phyloP scores from a whole-genome alignment of 53 echinoderm and acorn worm species.

The Holothuria scabra region DNA sequence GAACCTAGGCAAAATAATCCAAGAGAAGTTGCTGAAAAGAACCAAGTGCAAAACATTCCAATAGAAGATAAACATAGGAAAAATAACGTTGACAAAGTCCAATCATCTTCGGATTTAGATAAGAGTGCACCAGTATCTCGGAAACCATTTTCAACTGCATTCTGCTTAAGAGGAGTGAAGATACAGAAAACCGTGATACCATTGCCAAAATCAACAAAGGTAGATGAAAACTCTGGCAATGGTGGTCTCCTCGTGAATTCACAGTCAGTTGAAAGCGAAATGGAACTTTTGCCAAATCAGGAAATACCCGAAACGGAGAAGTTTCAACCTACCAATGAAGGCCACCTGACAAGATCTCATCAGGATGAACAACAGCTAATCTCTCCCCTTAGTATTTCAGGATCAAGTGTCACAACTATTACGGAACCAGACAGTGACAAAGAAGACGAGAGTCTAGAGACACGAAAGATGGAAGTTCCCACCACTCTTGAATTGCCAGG shows the following conservation, averaged over 20 bases:
- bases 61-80: too few species aligned
- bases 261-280: too few species aligned
- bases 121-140: neutral
- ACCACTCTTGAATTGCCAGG: neutral
- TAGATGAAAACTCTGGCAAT: too few species aligned
- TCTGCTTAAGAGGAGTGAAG: constrained; percentile 34
- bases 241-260: too few species aligned
- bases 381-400: constrained; percentile 46
- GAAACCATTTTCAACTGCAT: constrained; percentile 51
- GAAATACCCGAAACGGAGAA: too few species aligned
- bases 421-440: constrained; percentile 29
- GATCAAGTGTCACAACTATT: constrained; percentile 19
- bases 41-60: too few species aligned
- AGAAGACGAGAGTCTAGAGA: neutral
- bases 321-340: too few species aligned
- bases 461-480: neutral
- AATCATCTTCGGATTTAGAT: too few species aligned
- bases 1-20: neutral
- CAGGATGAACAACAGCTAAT: constrained; percentile 13
- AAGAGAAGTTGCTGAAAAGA: too few species aligned
- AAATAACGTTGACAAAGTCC: too few species aligned
- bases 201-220: neutral
- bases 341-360: neutral
- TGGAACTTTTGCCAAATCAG: neutral
- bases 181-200: constrained; percentile 27